Evolutionary conservation across 2,113 vertebrate genomes (phyloP).

Genomic region (Apaloderma vittatum): DNA sequence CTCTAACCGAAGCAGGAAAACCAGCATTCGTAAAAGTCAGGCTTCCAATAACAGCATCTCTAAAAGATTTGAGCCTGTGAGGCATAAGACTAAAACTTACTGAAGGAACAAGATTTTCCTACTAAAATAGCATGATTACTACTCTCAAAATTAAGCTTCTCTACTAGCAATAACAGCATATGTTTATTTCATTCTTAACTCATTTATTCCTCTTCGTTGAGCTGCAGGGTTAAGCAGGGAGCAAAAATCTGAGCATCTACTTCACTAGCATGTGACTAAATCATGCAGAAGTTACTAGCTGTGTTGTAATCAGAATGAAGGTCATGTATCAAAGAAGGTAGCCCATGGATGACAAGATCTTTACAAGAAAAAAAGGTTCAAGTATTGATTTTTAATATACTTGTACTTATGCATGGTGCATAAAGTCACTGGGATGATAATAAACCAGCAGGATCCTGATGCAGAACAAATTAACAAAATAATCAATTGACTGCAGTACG

Average conservation of each 20-base stretch:
- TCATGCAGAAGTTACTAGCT: not conserved
- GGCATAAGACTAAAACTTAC: not conserved
- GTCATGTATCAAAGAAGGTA: slow-evolving; percentile 8
- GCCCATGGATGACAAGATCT: slow-evolving; percentile 13
- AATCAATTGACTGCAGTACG: slow-evolving; percentile 53
- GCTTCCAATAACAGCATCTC: not conserved
- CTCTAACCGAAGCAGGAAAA: not conserved
- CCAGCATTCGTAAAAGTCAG: not conserved
- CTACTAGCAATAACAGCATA: not conserved
- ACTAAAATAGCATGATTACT: not conserved
- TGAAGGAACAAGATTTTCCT: not conserved
- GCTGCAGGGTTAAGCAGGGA: not conserved
- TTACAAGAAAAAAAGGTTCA: slow-evolving; percentile 42
- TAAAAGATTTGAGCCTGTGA: not conserved
- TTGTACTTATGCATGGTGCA: slow-evolving; percentile 31
- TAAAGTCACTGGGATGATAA: slow-evolving; percentile 49
- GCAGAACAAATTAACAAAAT: slow-evolving; percentile 73
- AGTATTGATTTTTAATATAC: slow-evolving; percentile 70
- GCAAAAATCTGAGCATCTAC: not conserved
- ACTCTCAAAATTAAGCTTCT: not conserved
- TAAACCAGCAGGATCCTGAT: slow-evolving; percentile 58
- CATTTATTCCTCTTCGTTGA: not conserved
- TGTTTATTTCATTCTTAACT: slow-evolving; percentile 4
- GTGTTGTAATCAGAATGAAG: not conserved
- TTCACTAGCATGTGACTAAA: not conserved